Evolutionary conservation across 2,113 vertebrate genomes (phyloP), one percentile per base, ranked within the genome.

Genomic region (Corydoras sp.): DNA sequence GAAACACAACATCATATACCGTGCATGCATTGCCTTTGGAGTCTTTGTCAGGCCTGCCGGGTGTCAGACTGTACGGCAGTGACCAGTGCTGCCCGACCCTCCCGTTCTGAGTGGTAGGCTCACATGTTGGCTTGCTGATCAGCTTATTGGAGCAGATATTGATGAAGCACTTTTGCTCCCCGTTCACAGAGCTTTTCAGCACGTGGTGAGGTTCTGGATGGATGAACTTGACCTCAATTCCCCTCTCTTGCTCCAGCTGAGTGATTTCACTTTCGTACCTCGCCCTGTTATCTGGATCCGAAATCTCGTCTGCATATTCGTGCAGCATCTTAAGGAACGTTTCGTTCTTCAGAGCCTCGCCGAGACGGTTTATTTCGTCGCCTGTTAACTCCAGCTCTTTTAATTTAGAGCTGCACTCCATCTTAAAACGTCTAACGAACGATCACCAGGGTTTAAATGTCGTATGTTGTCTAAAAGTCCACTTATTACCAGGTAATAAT

Each of bases 1-100:
- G 94, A 82, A 95, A 98, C 48, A 95, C 82, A 0, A 95, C 93
- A 13, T 97, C 95, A 81, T 94, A 96, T 58, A 95, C 77, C 0
- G 78, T 64, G 63, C 87, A 81, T 66, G 81, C 87, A 69, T 82
- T 85, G 3, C 88, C 89, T 2, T 83, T 86, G 3, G 73, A 3
- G 13, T 86, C 80, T 5, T 74, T 81, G 71, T 93, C 90, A 32
- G 87, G 85, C 1, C 91, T 91, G 50, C 89, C 92, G 0, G 91
- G 93, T 0, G 89, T 85, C 72, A 96, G 79, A 69, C 88, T 90
- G 84, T 93, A 90, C 0, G 95, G 96, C 58, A 97, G 80, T 1
- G 86, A 82, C 95, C 94, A 98, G 30, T 81, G 72, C 49, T 86
- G 85, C 0, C 90, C 90, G 5, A 67, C 65, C 30, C 54, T 76